Evolutionary conservation across 2,113 vertebrate species (phyloP).

Genomic region (Donacobius atricapilla): DNA sequence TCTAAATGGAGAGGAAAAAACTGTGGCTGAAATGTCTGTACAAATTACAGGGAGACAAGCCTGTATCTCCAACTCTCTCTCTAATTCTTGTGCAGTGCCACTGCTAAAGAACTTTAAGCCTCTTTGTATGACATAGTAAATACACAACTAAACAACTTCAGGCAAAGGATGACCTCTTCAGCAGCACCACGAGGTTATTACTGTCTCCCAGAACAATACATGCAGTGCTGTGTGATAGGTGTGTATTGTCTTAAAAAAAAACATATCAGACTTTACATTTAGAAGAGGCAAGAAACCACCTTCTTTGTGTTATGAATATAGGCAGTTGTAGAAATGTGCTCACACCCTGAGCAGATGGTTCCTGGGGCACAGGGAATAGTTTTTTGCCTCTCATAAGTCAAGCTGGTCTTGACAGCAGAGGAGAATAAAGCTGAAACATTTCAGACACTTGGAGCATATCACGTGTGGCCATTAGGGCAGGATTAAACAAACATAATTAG

Average conservation of each 20-base stretch:
- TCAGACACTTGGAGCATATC: background rate
- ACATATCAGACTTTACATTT: background rate
- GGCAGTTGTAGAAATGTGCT: background rate
- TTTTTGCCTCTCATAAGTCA: background rate
- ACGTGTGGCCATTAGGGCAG: background rate
- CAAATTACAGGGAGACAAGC: slow-evolving; percentile 5
- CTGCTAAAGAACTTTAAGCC: background rate
- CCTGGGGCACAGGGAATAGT: background rate
- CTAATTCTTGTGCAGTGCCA: background rate
- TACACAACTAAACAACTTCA: background rate
- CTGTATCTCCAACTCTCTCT: background rate
- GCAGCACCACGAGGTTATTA: background rate
- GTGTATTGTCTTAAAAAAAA: background rate
- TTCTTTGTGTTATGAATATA: background rate
- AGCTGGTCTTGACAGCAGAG: background rate
- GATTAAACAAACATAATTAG: slow-evolving; percentile 42
- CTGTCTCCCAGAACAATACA: background rate
- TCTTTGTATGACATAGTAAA: background rate
- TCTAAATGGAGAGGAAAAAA: slow-evolving; percentile 4
- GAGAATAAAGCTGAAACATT: background rate
- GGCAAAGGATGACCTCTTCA: background rate
- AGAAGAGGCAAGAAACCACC: background rate
- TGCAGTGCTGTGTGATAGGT: background rate
- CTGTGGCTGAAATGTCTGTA: background rate
- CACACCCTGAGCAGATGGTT: background rate